A percentile compares a stretch with the other conserved stretches of the same genome.
These are phyloP conservation scores for Thecophora atra DNA, from an alignment of 2,888 invertebrate genomes.

Conservation along the genomic window DNA sequence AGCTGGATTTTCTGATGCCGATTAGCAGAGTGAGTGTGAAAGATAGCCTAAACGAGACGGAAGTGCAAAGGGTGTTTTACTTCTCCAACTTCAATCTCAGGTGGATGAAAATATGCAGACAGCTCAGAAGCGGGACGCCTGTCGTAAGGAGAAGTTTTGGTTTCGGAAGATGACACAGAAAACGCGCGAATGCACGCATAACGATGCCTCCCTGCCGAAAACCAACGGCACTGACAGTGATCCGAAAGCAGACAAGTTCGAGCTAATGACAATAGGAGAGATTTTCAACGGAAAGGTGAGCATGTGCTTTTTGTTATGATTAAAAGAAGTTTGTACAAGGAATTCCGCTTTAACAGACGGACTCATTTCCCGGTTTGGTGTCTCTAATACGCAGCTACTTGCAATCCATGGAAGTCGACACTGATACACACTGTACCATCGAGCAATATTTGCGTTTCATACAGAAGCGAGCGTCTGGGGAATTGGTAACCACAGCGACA, in stretches of 20 bases:
- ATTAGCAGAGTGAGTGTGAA: slow-evolving; percentile 82
- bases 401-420: slow-evolving; percentile 95
- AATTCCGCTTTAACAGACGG: slow-evolving; percentile 67
- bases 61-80: neutral
- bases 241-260: slow-evolving; percentile 67
- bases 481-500: slow-evolving; percentile 90
- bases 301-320: neutral
- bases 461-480: slow-evolving; percentile 85
- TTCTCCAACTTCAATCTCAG: slow-evolving; percentile 55
- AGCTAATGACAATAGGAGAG: slow-evolving; percentile 91
- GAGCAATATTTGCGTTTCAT: slow-evolving; percentile 96
- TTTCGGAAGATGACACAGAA: slow-evolving; percentile 83
- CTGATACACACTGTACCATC: slow-evolving; percentile 97
- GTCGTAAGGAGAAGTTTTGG: slow-evolving; percentile 87
- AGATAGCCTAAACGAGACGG: neutral
- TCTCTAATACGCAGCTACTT: slow-evolving; percentile 94
- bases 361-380: slow-evolving; percentile 92
- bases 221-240: slow-evolving; percentile 37
- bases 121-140: slow-evolving; percentile 92
- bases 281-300: slow-evolving; percentile 88
- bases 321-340: neutral
- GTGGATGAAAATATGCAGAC: slow-evolving; percentile 97
- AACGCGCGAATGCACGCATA: slow-evolving; percentile 44
- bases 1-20: slow-evolving; percentile 95
- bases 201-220: slow-evolving; percentile 35